phyloP scores from a whole-genome alignment of 2,113 vertebrate genomes.

The Limnothrissa miodon region DNA sequence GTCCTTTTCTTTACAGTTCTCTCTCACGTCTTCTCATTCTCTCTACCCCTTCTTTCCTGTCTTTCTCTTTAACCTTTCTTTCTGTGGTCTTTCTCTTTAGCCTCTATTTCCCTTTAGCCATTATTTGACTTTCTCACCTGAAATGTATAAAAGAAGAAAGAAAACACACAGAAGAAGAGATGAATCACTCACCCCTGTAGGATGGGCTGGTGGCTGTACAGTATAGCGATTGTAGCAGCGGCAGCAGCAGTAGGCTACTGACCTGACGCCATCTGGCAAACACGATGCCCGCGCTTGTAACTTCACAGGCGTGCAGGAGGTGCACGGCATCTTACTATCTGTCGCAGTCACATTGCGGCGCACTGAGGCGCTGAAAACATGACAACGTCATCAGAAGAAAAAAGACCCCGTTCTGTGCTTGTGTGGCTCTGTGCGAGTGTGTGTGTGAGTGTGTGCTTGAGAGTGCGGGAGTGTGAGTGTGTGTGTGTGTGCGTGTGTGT shows the following conservation, averaged over 20 bases:
- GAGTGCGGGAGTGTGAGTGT: background rate
- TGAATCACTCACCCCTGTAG: background rate
- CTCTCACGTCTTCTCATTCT: background rate
- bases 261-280: background rate
- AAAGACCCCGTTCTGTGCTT: background rate
- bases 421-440: background rate
- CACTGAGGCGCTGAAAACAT: background rate
- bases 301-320: background rate
- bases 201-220: background rate
- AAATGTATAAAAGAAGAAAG: background rate
- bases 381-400: background rate
- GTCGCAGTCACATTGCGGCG: background rate
- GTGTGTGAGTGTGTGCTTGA: background rate
- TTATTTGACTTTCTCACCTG: too few relatives aligned
- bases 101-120: too few relatives aligned
- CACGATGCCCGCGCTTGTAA: background rate
- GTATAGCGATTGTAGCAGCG: background rate
- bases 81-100: background rate
- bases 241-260: too few relatives aligned
- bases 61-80: background rate
- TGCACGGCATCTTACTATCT: background rate
- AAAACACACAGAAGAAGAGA: background rate
- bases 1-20: background rate
- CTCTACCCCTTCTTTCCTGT: background rate
- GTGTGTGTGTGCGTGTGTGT: background rate